A percentile compares a stretch with the other conserved stretches of the same genome.
These are phyloP conservation scores for Tenodera sinensis DNA, from an alignment of 2,888 invertebrate species.

Conservation along the genomic window DNA sequence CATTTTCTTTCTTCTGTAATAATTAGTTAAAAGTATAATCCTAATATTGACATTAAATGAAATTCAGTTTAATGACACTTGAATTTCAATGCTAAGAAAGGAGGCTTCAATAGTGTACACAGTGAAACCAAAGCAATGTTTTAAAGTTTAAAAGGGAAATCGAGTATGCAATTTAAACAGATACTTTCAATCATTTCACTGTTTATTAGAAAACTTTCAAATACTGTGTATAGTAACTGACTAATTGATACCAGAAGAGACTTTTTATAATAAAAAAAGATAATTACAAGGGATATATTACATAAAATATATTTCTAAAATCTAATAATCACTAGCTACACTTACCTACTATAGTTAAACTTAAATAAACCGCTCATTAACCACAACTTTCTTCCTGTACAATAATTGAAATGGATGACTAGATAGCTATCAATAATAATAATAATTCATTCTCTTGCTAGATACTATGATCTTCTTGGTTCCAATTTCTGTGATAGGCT, in stretches of 20 bases:
- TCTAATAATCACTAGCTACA: not conserved
- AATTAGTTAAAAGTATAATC: too few relatives aligned
- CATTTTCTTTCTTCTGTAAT: too few relatives aligned
- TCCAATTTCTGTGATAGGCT: conserved; percentile 76
- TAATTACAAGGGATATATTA: not conserved
- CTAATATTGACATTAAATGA: too few relatives aligned
- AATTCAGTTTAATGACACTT: too few relatives aligned
- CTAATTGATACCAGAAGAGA: not conserved
- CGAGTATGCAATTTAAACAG: not conserved
- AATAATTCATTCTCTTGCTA: not conserved
- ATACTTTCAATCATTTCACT: not conserved
- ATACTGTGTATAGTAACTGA: not conserved
- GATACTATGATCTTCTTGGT: conserved; percentile 53
- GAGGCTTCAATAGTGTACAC: not conserved
- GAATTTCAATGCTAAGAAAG: not conserved
- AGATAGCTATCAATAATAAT: not conserved
- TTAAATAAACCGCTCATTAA: not conserved
- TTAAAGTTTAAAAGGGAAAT: not conserved
- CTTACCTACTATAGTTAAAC: not conserved
- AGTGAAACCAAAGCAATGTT: not conserved
- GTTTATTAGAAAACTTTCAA: not conserved
- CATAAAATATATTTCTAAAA: not conserved
- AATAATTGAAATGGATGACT: not conserved
- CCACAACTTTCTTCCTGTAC: not conserved
- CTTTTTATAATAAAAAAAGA: not conserved